These are phyloP conservation scores for Leptura quadrifasciata DNA, from an alignment of 2,888 invertebrate genomes.

Conservation along the genomic window DNA sequence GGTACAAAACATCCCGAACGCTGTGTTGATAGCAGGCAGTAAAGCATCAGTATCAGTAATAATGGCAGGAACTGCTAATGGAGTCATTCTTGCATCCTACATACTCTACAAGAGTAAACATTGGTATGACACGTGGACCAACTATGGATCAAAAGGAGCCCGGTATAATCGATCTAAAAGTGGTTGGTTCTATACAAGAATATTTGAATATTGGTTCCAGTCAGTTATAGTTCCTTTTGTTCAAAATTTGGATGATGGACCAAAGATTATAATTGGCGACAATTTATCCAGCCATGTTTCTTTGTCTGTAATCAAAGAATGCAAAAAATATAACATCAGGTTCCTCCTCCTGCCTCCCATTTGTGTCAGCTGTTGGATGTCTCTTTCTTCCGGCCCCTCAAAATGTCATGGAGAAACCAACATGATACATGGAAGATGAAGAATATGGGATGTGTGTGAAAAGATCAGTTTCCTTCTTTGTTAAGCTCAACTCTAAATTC, in stretches of 20 bases:
- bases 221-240: constrained; percentile 43
- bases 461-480: not conserved
- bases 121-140: constrained; percentile 36
- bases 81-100: constrained; percentile 42
- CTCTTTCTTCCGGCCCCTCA: not conserved
- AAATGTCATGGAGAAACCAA: not conserved
- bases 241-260: constrained; percentile 45
- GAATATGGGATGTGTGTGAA: not conserved
- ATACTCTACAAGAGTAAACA: constrained; percentile 48
- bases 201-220: constrained; percentile 48
- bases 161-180: constrained; percentile 38
- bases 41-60: constrained; percentile 42
- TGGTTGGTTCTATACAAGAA: constrained; percentile 46
- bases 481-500: not conserved
- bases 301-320: constrained; percentile 26
- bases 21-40: constrained; percentile 38
- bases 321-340: constrained; percentile 35
- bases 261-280: constrained; percentile 64
- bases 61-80: constrained; percentile 35
- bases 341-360: constrained; percentile 31
- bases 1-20: constrained; percentile 64
- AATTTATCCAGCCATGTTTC: constrained; percentile 44
- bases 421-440: not conserved
- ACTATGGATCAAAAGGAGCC: constrained; percentile 33
- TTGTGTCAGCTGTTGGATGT: constrained; percentile 23